Base-by-base conservation (phyloP, 2,888 invertebrate species). In the Metallyticus violacea region DNA sequence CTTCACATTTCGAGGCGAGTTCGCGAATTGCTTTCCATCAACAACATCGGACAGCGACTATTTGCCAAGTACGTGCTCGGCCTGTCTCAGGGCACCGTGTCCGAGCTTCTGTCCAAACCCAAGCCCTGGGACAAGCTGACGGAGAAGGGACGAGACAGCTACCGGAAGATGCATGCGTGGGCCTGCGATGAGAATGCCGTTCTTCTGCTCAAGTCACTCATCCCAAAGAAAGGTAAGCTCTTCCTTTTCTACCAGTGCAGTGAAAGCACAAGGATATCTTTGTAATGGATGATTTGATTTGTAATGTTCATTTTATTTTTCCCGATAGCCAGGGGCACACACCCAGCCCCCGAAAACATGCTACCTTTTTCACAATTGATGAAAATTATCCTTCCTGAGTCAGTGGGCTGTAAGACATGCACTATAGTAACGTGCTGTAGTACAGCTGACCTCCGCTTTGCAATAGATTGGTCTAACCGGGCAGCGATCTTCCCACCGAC, bases 91-190 rank as follows among this genome's bases (percentile, higher is more conserved):
- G 99, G 99, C 88, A 99, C 99, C 28, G 99, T 99, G 82, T 98
- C 98, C 89, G 99, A 99, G 93, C 93, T 99, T 90, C 94, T 99
- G 88, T 99, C 99, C 89, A 99, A 99, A 92, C 99, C 99, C 86
- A 99, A 99, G 92, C 99, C 99, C 22, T 99, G 99, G 99, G 99
- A 99, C 93, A 99, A 99, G 93, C 94, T 99, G 91, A 99, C 99
- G 87, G 99, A 99, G 93, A 99, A 99, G 92, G 99, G 99, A 76
- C 94, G 99, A 86, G 99, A 99, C 93, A 99, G 99, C 90, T 99
- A 99, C 93, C 94, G 99, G 91, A 99, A 99, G 93, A 99, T 99
- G 98, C 98, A 99, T 93, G 98, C 98, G 90, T 99, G 99, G 99
- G 98, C 99, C 89, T 97, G 97, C 92, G 99, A 99, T 93, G 99